A percentile compares a stretch with the other conserved stretches of the same genome.
These are phyloP conservation scores for Liolophura sinensis DNA, from an alignment of 1,140 invertebrate species.

Conservation along the genomic window DNA sequence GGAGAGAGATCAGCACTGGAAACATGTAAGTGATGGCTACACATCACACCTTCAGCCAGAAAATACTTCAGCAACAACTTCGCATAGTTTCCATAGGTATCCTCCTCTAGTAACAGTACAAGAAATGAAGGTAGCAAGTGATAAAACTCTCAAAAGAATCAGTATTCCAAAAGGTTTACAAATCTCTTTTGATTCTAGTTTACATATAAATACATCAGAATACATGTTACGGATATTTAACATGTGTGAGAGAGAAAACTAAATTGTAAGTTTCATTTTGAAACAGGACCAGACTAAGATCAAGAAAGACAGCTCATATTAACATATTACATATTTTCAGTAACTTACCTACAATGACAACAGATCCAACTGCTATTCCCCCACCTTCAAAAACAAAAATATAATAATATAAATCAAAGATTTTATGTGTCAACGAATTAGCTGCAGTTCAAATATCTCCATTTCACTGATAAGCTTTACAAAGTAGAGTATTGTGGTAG, in stretches of 20 bases:
- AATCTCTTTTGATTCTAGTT: too few species aligned
- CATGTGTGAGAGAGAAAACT: too few species aligned
- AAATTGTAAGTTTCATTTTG: too few species aligned
- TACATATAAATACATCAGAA: too few species aligned
- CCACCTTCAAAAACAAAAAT: slow-evolving; percentile 38
- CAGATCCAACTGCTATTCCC: slow-evolving; percentile 52
- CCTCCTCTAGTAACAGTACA: slow-evolving; percentile 72
- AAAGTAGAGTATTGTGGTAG: too few species aligned
- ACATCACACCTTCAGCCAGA: slow-evolving; percentile 77
- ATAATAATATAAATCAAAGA: too few species aligned
- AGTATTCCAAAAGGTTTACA: not conserved
- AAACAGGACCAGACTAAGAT: too few species aligned
- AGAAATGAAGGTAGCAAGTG: not conserved
- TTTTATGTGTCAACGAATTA: too few species aligned
- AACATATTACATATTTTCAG: not conserved
- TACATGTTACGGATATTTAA: too few species aligned
- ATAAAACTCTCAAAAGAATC: not conserved
- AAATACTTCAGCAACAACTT: slow-evolving; percentile 80
- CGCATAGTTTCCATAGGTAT: slow-evolving; percentile 74
- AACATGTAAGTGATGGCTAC: slow-evolving; percentile 71
- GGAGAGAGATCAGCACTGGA: slow-evolving; percentile 74
- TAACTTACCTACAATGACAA: slow-evolving; percentile 43
- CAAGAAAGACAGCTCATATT: not conserved
- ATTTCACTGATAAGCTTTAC: too few species aligned
- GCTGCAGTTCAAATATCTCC: too few species aligned